Evolutionary conservation across 2,113 vertebrate genomes (phyloP).

Genomic region (Tychaedon coryphoeus): DNA sequence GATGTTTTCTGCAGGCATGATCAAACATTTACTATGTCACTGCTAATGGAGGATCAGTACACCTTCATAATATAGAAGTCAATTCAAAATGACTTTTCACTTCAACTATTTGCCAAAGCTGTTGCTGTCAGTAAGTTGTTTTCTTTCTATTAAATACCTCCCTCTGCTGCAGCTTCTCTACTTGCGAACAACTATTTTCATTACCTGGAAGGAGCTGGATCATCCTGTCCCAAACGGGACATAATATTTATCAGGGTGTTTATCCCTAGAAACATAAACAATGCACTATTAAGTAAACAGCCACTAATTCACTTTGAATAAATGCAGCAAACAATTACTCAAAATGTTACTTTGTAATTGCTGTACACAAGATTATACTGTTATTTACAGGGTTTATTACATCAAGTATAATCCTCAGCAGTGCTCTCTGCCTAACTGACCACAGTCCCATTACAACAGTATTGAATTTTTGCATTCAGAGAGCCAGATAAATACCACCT

Average conservation of each 20-base stretch:
- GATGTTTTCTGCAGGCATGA: background rate
- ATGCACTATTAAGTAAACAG: conserved; percentile 19
- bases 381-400: background rate
- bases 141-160: background rate
- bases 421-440: background rate
- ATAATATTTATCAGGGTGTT: conserved; percentile 99
- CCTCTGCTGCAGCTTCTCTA: background rate
- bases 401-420: background rate
- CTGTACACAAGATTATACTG: background rate
- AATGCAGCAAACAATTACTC: background rate
- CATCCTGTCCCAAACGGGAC: conserved; percentile 98
- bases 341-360: background rate
- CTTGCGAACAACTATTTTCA: background rate
- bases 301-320: background rate
- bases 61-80: background rate
- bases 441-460: background rate
- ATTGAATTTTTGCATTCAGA: background rate
- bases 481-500: background rate
- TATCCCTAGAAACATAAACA: conserved; percentile 83
- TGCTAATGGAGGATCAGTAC: background rate
- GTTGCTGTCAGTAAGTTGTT: background rate
- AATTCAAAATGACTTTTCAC: conserved; percentile 16
- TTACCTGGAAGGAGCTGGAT: conserved; percentile 97
- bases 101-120: conserved; percentile 15
- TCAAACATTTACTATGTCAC: conserved; percentile 7